Conservation (phyloP, 1,140 invertebrate species). For the Oppia nitens region DNA sequence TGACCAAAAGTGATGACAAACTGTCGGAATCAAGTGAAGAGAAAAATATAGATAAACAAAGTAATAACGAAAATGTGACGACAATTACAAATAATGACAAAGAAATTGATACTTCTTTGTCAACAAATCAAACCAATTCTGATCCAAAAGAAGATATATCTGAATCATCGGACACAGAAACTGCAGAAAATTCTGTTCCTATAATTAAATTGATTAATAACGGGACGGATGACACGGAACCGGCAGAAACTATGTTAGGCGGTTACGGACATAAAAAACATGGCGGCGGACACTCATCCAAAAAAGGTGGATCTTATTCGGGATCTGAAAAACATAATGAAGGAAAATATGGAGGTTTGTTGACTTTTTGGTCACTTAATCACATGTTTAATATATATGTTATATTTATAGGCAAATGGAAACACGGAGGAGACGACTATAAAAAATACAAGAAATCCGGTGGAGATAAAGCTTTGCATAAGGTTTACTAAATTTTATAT, state of each 20-base stretch:
- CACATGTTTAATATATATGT: too few species aligned
- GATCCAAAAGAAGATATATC: not conserved
- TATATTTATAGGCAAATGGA: not conserved
- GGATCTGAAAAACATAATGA: not conserved
- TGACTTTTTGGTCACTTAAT: not conserved
- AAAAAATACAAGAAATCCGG: not conserved
- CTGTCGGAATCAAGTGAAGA: not conserved
- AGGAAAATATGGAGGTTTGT: not conserved
- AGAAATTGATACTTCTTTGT: not conserved
- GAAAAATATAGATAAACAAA: not conserved
- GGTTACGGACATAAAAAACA: not conserved
- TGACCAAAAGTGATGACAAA: not conserved
- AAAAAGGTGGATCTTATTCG: not conserved
- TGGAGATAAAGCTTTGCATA: not conserved
- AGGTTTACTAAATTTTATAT: not conserved
- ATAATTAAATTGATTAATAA: not conserved
- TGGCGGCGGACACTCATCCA: not conserved
- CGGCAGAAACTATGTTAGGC: not conserved
- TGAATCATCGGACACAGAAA: not conserved
- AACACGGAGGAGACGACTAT: not conserved
- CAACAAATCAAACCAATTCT: not conserved
- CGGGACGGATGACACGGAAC: not conserved
- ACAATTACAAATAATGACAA: not conserved
- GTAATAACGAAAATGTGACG: not conserved
- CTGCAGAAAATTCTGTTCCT: not conserved